Percentiles rank a stretch among this genome's conserved stretches.
Conservation (phyloP, 2,797 vertebrate genomes). For the Enteromius argenteus region DNA sequence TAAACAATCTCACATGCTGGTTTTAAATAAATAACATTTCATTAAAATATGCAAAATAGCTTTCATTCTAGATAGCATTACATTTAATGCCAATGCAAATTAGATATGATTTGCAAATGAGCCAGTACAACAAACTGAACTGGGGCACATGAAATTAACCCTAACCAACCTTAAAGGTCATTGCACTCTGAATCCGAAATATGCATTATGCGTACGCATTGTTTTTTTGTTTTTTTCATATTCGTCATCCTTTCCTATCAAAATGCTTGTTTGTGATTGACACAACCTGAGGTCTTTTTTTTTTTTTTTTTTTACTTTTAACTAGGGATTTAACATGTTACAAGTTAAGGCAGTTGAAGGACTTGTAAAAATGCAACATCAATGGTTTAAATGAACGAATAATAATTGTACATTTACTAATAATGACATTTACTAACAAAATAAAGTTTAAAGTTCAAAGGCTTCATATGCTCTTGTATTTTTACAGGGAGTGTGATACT, state of each 20-base stretch:
- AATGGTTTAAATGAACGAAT: not conserved
- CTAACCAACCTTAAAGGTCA: not conserved
- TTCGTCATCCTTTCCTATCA: too few relatives aligned
- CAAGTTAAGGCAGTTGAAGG: not conserved
- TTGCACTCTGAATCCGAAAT: too few relatives aligned
- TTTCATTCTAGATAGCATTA: not conserved
- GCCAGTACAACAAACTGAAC: not conserved
- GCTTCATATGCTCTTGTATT: not conserved
- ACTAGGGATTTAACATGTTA: not conserved
- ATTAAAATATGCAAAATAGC: not conserved
- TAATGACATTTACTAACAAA: not conserved
- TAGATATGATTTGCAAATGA: not conserved
- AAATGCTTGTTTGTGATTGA: too few relatives aligned
- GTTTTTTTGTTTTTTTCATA: too few relatives aligned
- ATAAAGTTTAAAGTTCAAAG: not conserved
- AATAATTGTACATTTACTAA: not conserved
- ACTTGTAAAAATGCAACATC: not conserved
- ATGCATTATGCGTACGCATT: too few relatives aligned
- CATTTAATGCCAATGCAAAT: not conserved
- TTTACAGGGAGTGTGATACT: conserved; percentile 80
- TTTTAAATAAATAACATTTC: not conserved
- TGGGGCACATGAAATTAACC: not conserved
- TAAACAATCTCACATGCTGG: not conserved
- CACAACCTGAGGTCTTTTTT: too few relatives aligned
- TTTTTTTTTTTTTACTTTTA: not conserved